Conservation (phyloP, 1,140 invertebrate genomes). For the Littorina saxatilis region DNA sequence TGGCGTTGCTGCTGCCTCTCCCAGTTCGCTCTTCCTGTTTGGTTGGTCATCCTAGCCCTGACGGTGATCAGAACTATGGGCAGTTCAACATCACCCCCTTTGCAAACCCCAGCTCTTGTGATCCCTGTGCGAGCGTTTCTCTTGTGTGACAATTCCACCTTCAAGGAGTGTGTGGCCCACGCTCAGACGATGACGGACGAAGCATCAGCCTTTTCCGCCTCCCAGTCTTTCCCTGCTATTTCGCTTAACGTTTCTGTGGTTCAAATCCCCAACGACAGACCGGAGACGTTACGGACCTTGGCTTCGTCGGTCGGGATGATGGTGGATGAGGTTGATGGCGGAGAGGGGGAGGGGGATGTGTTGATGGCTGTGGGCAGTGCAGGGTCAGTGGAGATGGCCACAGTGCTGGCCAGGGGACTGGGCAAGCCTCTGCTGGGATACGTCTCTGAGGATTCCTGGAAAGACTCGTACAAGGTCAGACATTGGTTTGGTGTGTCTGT, state of each 20-base stretch:
- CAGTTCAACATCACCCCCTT: too few species aligned
- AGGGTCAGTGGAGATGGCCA: neutral
- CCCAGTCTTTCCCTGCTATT: neutral
- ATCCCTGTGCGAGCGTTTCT: neutral
- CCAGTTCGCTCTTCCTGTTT: neutral
- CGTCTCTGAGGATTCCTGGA: neutral
- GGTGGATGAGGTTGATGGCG: neutral
- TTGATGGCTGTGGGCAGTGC: neutral
- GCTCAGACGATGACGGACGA: neutral
- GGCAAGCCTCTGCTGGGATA: neutral
- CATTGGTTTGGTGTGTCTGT: neutral
- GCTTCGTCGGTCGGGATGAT: neutral
- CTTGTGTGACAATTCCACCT: slow-evolving; percentile 6
- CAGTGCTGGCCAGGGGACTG: neutral
- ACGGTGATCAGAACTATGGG: neutral
- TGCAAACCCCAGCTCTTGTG: neutral
- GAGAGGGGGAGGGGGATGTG: neutral
- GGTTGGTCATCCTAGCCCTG: neutral
- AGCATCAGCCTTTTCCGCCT: neutral
- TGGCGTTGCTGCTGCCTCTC: neutral
- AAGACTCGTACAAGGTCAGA: neutral
- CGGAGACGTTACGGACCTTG: neutral
- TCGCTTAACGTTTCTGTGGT: neutral
- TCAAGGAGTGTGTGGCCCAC: neutral
- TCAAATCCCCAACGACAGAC: neutral